Percentiles rank a stretch among this genome's conserved stretches.
Conservation (phyloP, 1,140 invertebrate species). For the Augochlora pura region DNA sequence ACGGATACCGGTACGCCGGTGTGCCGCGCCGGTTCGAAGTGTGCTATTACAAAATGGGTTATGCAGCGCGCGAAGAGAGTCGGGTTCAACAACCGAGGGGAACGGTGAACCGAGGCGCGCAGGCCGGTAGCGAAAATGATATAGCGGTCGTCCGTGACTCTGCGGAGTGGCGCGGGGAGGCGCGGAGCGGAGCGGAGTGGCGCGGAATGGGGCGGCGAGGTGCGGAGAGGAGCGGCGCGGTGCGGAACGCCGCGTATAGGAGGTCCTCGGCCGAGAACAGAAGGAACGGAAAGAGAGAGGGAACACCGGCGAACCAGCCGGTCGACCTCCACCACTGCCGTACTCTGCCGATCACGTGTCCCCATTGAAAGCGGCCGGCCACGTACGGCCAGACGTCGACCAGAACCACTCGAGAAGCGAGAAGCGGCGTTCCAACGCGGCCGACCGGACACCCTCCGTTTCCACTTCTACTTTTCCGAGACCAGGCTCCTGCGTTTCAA, state of each 20-base stretch:
- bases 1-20: slow-evolving; percentile 53
- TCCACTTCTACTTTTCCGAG: slow-evolving; percentile 77
- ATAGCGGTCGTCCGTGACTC: slow-evolving; percentile 72
- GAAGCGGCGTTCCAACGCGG: slow-evolving; percentile 37
- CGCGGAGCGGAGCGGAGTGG: background rate
- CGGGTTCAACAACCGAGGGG: slow-evolving; percentile 75
- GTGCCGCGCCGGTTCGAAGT: slow-evolving; percentile 73
- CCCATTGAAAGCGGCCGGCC: slow-evolving; percentile 74
- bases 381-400: slow-evolving; percentile 72
- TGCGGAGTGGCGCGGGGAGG: slow-evolving; percentile 51
- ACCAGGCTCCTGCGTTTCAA: slow-evolving; percentile 4
- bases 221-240: background rate
- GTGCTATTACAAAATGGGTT: slow-evolving; percentile 81
- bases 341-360: slow-evolving; percentile 65
- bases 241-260: slow-evolving; percentile 29
- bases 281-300: slow-evolving; percentile 27
- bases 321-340: slow-evolving; percentile 55
- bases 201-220: slow-evolving; percentile 47
- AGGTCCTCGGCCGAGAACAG: slow-evolving; percentile 44
- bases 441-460: slow-evolving; percentile 62
- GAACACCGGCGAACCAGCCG: slow-evolving; percentile 27
- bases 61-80: slow-evolving; percentile 77
- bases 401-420: slow-evolving; percentile 65
- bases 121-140: slow-evolving; percentile 76
- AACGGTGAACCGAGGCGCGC: slow-evolving; percentile 70